phyloP scores from a whole-genome alignment of 2,113 vertebrate genomes.

The Dicrurus megarhynchus region DNA sequence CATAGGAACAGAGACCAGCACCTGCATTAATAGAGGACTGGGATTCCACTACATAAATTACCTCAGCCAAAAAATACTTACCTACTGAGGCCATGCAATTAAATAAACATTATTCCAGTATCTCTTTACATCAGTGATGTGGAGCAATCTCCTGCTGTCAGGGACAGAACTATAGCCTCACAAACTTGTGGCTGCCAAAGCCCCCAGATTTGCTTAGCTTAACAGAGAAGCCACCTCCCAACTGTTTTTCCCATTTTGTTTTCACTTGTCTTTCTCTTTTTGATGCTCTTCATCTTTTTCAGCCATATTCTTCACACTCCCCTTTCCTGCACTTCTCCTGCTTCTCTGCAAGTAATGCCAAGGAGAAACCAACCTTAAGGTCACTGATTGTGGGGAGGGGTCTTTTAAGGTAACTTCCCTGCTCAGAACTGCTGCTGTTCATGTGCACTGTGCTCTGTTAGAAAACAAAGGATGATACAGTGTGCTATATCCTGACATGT shows the following conservation, averaged over 20 bases:
- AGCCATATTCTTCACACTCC: neutral
- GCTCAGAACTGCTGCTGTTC: neutral
- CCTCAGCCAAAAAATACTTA: neutral
- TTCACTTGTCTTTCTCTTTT: neutral
- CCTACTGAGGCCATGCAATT: neutral
- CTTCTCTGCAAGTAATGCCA: neutral
- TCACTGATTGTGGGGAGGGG: neutral
- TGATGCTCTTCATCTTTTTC: neutral
- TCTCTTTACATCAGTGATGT: neutral
- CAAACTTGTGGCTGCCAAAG: neutral
- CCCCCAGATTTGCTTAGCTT: neutral
- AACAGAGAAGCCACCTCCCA: neutral
- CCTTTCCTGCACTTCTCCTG: neutral
- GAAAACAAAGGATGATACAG: neutral
- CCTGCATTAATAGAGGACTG: neutral
- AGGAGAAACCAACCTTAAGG: neutral
- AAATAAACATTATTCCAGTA: neutral
- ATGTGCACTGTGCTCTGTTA: neutral
- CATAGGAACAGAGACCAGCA: slow-evolving; percentile 22
- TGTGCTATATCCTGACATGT: neutral
- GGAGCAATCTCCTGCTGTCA: neutral
- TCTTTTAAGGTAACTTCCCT: neutral
- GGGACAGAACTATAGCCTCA: neutral
- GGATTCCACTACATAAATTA: slow-evolving; percentile 14
- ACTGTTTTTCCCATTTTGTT: neutral